Evolutionary conservation across 1,140 invertebrate genomes (phyloP).

Genomic region (Tetramorium simillimum): DNA sequence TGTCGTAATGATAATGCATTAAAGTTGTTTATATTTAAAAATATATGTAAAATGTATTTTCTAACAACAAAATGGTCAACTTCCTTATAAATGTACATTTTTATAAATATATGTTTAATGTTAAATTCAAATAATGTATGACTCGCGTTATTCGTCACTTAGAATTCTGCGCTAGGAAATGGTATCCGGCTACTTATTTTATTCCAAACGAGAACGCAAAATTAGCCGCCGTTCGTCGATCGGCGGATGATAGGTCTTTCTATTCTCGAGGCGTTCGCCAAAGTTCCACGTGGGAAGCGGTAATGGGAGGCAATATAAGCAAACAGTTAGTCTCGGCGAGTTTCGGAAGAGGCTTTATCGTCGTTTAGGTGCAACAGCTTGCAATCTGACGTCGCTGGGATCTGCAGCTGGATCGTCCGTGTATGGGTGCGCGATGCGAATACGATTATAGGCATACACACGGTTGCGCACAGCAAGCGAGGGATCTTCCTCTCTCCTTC

Average conservation of each 20-base stretch:
- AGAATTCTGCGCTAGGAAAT: not conserved
- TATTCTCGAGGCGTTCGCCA: conserved; percentile 9
- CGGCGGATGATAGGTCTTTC: conserved; percentile 24
- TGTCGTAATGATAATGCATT: not conserved
- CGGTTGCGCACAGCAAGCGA: not conserved
- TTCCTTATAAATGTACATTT: not conserved
- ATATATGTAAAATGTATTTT: not conserved
- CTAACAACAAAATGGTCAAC: not conserved
- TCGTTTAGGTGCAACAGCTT: conserved; percentile 66
- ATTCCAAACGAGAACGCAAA: not conserved
- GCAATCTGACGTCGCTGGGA: conserved; percentile 58
- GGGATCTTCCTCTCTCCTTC: conserved; percentile 19
- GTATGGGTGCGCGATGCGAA: conserved; percentile 7
- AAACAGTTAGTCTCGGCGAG: conserved; percentile 69
- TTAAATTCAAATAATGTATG: not conserved
- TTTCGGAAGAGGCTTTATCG: conserved; percentile 66
- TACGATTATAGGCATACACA: conserved; percentile 36
- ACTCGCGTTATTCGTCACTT: not conserved
- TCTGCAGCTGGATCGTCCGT: conserved; percentile 23
- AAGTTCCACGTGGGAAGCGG: conserved; percentile 57
- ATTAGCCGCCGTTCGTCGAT: conserved; percentile 9
- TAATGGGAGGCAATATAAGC: conserved; percentile 67
- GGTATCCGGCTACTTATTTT: not conserved
- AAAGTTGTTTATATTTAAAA: not conserved
- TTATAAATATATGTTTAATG: not conserved